Conservation (phyloP, 2,113 vertebrate genomes). For the Albula goreensis region DNA sequence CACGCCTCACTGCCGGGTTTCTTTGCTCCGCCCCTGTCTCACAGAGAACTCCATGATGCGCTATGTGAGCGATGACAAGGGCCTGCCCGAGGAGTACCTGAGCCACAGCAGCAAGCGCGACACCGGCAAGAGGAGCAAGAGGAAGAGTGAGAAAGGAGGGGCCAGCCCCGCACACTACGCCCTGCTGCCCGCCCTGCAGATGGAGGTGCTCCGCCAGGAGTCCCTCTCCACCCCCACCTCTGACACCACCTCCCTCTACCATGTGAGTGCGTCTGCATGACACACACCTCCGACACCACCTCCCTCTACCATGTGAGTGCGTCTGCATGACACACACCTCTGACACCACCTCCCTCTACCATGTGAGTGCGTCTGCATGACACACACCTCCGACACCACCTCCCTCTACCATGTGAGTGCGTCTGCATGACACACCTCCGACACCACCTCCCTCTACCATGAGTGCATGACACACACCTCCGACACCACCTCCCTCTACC, state of each 20-base stretch:
- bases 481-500: too few species aligned
- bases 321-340: too few species aligned
- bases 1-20: too few species aligned
- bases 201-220: constrained; percentile 85
- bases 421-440: too few species aligned
- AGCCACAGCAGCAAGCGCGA: constrained; percentile 86
- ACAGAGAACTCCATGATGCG: constrained; percentile 88
- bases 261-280: constrained; percentile 74
- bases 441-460: too few species aligned
- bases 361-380: too few species aligned
- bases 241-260: constrained; percentile 86
- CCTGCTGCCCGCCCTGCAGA: constrained; percentile 84
- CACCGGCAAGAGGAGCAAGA: constrained; percentile 89
- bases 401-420: too few species aligned
- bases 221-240: constrained; percentile 83
- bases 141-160: constrained; percentile 90
- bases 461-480: too few species aligned
- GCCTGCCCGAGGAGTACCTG: constrained; percentile 85
- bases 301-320: too few species aligned
- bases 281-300: constrained; percentile 81
- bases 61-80: constrained; percentile 91
- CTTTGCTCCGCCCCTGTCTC: constrained; percentile 29
- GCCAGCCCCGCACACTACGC: constrained; percentile 90
- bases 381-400: too few species aligned
- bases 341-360: too few species aligned